Base-by-base conservation (phyloP, 1,140 invertebrate species). In the Gonatopus flavifemur region DNA sequence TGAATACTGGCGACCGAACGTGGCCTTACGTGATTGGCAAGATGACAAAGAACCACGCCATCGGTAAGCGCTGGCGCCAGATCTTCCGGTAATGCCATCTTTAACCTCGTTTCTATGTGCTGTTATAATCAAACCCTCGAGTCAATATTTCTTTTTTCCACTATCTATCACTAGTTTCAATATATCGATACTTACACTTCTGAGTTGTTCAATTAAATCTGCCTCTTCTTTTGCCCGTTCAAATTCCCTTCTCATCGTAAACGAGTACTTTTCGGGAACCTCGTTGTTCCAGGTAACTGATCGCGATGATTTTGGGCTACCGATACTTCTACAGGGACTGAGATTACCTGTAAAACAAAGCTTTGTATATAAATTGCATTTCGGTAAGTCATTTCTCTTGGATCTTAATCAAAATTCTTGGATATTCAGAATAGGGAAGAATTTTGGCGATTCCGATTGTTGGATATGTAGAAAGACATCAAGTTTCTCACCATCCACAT, bases 41-140 rank as follows among this genome's bases (percentile, higher is more conserved):
- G 80, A 78, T 97, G 94, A 72, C 94, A 96, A 8, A 97, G 78
- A 42, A 96, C 91, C 20, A 97, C 93, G 24, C 94, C 94, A 74
- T 96, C 94, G 24, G 86, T 86, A 39, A 97, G 74, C 31, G 91
- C 90, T 33, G 89, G 84, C n/a, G 90, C 85, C 49, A 96, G 77
- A 71, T 96, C 90, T 62, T 88, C 87, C 1, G 93, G 93, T 32
- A 96, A 77, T 10, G 87, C 84, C 84, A 96, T 90, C 81, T 95
- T 95, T 57, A 96, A 77, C 49, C 91, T 83, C 2, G 84, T 85
- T 79, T 97, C 93, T 63, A 97, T 93, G 52, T 91, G 90, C 93
- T 96, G 70, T 22, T 80, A 80, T 52, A 60, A 62, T n/a, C n/a
- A n/a, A n/a, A n/a, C n/a, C n/a, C n/a, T n/a, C n/a, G n/a, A n/a